A percentile compares a stretch with the other conserved stretches of the same genome.
Evolutionary conservation across 2,888 invertebrate species (phyloP).

Genomic region (Blastobasis lacticolella): DNA sequence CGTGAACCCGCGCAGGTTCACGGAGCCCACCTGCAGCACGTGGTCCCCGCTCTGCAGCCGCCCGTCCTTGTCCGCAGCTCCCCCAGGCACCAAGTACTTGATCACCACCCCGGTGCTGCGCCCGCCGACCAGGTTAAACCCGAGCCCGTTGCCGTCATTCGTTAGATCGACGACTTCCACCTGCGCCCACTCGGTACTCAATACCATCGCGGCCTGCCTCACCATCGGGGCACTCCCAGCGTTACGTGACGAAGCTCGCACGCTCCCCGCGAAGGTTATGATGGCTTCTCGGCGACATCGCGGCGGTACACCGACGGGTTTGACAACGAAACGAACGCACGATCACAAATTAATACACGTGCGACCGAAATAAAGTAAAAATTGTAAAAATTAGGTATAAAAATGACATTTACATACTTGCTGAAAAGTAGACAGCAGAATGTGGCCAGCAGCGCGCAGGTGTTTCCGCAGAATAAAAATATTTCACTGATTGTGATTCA

Average conservation of each 20-base stretch:
- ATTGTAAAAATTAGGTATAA: conserved; percentile 44
- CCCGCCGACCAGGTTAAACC: conserved; percentile 98
- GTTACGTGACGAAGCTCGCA: conserved; percentile 56
- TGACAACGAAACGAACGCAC: conserved; percentile 20
- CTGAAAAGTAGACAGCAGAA: conserved; percentile 67
- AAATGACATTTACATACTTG: conserved; percentile 75
- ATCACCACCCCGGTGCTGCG: conserved; percentile 99
- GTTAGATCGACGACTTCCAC: conserved; percentile 98
- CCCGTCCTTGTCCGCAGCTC: conserved; percentile 96
- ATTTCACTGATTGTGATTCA: too few relatives aligned
- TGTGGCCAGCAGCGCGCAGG: conserved; percentile 61
- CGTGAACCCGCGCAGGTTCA: conserved; percentile 96
- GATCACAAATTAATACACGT: conserved; percentile 24
- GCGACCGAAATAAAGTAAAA: conserved; percentile 31
- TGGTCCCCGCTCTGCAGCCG: conserved; percentile 98
- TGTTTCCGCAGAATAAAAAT: conserved; percentile 43
- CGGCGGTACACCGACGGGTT: conserved; percentile 16
- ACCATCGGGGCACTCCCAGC: conserved; percentile 61
- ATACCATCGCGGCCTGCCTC: conserved; percentile 77
- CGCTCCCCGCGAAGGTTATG: conserved; percentile 54
- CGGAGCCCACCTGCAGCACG: conserved; percentile 95
- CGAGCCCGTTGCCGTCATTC: conserved; percentile 98
- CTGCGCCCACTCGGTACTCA: conserved; percentile 99
- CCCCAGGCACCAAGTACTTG: conserved; percentile 97
- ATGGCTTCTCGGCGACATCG: conserved; percentile 36